Evolutionary conservation across 2,797 vertebrate genomes (phyloP).

Genomic region (Luscinia luscinia): DNA sequence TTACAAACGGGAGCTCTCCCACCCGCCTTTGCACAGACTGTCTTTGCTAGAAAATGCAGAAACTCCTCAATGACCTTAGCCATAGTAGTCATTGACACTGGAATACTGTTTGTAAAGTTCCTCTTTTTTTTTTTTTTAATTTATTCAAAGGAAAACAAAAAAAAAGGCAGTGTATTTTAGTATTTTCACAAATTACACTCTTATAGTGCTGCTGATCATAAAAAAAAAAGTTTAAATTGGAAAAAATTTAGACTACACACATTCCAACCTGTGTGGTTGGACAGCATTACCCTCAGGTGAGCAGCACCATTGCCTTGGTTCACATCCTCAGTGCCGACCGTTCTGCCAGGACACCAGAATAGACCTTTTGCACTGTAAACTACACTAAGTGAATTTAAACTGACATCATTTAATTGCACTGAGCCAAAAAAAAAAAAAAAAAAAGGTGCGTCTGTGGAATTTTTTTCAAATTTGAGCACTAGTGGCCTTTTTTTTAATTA

Average conservation of each 20-base stretch:
- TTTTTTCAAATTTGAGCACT: slow-evolving; percentile 77
- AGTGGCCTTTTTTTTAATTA: slow-evolving; percentile 83
- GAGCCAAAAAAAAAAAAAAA: slow-evolving; percentile 78
- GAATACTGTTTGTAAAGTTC: slow-evolving; percentile 80
- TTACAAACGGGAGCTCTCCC: slow-evolving; percentile 93
- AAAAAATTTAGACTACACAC: slow-evolving; percentile 31
- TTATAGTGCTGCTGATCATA: slow-evolving; percentile 77
- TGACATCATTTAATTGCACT: slow-evolving; percentile 74
- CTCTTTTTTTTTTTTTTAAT: slow-evolving; percentile 47
- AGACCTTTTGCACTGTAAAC: slow-evolving; percentile 88
- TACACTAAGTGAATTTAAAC: slow-evolving; percentile 75
- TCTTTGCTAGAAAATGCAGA: slow-evolving; percentile 91
- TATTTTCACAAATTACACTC: slow-evolving; percentile 71
- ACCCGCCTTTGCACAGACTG: slow-evolving; percentile 87
- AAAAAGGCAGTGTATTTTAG: slow-evolving; percentile 75
- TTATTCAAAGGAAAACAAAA: slow-evolving; percentile 66
- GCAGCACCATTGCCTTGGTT: slow-evolving; percentile 84
- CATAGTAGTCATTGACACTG: slow-evolving; percentile 81
- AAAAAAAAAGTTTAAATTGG: slow-evolving; percentile 52
- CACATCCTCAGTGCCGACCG: slow-evolving; percentile 82
- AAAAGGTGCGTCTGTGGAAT: slow-evolving; percentile 69
- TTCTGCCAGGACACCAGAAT: slow-evolving; percentile 82
- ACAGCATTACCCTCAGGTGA: slow-evolving; percentile 84
- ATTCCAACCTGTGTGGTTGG: slow-evolving; percentile 11
- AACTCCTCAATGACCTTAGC: slow-evolving; percentile 88